Evolutionary conservation across 2,888 invertebrate genomes (phyloP).

Genomic region (Fissipunctia ypsillon): DNA sequence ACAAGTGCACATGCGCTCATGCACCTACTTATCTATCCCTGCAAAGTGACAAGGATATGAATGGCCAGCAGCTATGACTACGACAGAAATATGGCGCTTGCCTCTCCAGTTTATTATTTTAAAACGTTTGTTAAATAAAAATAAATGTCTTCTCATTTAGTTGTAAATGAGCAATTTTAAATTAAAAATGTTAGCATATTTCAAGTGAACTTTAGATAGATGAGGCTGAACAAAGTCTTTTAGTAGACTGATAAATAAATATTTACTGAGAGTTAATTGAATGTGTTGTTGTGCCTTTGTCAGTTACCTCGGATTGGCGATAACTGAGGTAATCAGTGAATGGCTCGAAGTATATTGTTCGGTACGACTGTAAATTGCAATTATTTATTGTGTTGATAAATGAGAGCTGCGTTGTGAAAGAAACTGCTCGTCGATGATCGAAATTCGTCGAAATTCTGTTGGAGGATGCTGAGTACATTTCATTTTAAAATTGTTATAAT

Average conservation of each 20-base stretch:
- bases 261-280: conserved; percentile 11
- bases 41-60: conserved; percentile 58
- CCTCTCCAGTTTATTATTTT: conserved; percentile 41
- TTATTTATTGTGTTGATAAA: conserved; percentile 31
- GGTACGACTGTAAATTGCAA: conserved; percentile 30
- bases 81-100: conserved; percentile 46
- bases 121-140: conserved; percentile 42
- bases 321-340: conserved; percentile 37
- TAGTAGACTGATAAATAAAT: conserved; percentile 1
- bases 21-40: conserved; percentile 56
- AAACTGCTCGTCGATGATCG: conserved; percentile 24
- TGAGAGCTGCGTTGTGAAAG: conserved; percentile 27
- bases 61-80: conserved; percentile 45
- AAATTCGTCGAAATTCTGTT: conserved; percentile 7
- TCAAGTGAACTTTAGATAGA: conserved; percentile 27
- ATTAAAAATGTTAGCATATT: conserved; percentile 31
- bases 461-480: background rate
- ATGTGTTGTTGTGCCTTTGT: conserved; percentile 18
- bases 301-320: conserved; percentile 2
- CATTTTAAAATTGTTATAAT: background rate
- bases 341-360: conserved; percentile 25
- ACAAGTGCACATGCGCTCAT: conserved; percentile 57
- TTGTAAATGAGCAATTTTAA: conserved; percentile 31
- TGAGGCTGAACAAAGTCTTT: background rate
- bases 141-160: conserved; percentile 41